These are phyloP conservation scores for Tuta absoluta DNA, from an alignment of 2,888 invertebrate species.

Conservation along the genomic window DNA sequence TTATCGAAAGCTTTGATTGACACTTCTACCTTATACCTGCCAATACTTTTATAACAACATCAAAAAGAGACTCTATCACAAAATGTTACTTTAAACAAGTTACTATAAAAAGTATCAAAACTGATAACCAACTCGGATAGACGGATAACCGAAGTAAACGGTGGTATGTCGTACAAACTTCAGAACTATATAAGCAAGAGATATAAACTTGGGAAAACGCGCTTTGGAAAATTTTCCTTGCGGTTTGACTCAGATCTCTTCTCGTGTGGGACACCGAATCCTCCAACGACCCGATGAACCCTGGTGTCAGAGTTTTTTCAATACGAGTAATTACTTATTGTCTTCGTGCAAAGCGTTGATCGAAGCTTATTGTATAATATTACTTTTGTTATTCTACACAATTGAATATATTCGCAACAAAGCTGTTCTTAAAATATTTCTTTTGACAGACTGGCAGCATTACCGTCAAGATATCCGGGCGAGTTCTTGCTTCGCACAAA, in stretches of 20 bases:
- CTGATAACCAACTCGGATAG: not conserved
- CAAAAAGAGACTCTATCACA: not conserved
- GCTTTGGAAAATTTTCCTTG: slow-evolving; percentile 3
- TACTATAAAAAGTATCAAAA: not conserved
- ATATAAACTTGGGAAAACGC: not conserved
- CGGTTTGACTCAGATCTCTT: not conserved
- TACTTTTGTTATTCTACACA: no score
- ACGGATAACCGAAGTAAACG: slow-evolving; percentile 10
- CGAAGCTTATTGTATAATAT: no score
- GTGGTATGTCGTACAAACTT: slow-evolving; percentile 14
- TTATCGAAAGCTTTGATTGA: not conserved
- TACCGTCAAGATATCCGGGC: no score
- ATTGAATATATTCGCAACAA: no score
- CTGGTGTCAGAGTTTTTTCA: no score
- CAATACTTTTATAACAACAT: not conserved
- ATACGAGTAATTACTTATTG: no score
- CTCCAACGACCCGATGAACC: no score
- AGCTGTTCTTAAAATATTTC: no score
- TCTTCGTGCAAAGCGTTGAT: no score
- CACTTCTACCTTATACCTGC: not conserved
- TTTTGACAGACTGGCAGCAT: no score
- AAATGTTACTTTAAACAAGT: slow-evolving; percentile 3
- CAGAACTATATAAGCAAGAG: not conserved
- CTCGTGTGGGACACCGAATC: no score
- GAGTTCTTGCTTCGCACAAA: no score